Evolutionary conservation across 2,888 invertebrate genomes (phyloP).

Genomic region (Tineola bisselliella): DNA sequence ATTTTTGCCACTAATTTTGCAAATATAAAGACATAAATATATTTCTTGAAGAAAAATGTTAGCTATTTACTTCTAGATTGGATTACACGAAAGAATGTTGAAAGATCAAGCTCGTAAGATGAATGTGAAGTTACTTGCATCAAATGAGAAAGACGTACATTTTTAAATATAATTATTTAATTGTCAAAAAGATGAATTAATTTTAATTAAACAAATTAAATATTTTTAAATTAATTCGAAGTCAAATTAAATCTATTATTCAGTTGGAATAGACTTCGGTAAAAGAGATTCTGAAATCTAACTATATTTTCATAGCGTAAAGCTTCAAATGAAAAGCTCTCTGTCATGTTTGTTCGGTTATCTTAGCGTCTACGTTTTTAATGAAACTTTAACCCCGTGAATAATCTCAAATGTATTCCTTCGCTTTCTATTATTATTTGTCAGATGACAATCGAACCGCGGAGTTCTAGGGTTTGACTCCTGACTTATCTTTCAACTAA

Average conservation of each 20-base stretch:
- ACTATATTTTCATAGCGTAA: neutral
- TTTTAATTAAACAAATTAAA: too few species aligned
- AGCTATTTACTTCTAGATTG: conserved; percentile 37
- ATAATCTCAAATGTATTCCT: neutral
- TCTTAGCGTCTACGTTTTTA: neutral
- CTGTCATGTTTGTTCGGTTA: neutral
- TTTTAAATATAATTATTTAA: too few species aligned
- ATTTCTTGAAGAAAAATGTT: neutral
- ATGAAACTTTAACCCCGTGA: neutral
- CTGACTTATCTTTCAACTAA: too few species aligned
- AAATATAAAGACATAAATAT: too few species aligned
- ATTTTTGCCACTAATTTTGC: too few species aligned
- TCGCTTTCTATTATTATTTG: neutral
- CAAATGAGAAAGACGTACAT: conserved; percentile 70
- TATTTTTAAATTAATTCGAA: neutral
- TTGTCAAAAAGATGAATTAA: too few species aligned
- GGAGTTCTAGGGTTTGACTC: too few species aligned
- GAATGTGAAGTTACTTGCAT: conserved; percentile 78
- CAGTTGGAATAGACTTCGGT: neutral
- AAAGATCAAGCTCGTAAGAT: conserved; percentile 79
- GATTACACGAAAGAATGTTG: conserved; percentile 73
- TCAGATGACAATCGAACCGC: too few species aligned
- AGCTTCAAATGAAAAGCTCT: neutral
- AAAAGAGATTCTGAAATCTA: neutral
- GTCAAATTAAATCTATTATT: neutral